Conservation (phyloP, 1,140 invertebrate genomes). For the Drosophila dunni region DNA sequence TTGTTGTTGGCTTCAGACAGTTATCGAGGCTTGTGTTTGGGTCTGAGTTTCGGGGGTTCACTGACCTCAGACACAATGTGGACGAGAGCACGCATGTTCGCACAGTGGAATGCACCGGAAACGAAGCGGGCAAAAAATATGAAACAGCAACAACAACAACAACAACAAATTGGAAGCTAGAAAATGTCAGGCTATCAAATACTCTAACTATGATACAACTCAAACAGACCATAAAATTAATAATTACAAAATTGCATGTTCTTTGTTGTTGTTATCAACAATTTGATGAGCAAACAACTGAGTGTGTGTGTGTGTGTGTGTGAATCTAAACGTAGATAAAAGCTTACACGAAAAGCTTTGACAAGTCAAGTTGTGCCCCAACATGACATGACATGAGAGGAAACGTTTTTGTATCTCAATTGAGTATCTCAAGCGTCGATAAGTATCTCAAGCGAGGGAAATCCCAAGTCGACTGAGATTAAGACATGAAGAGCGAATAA, state of each 20-base stretch:
- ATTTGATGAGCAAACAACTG: slow-evolving; percentile 33
- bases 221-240: slow-evolving; percentile 77
- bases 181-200: slow-evolving; percentile 21
- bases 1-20: neutral
- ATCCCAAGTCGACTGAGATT: slow-evolving; percentile 9
- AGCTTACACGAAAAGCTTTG: slow-evolving; percentile 46
- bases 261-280: slow-evolving; percentile 44
- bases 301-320: slow-evolving; percentile 19
- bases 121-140: slow-evolving; percentile 19
- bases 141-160: slow-evolving; percentile 7
- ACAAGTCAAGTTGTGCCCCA: slow-evolving; percentile 11
- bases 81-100: slow-evolving; percentile 15
- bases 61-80: slow-evolving; percentile 60
- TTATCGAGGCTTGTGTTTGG: slow-evolving; percentile 14
- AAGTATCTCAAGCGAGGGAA: slow-evolving; percentile 10
- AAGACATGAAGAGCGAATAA: neutral
- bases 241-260: slow-evolving; percentile 78
- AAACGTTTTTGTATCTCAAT: neutral
- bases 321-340: slow-evolving; percentile 66
- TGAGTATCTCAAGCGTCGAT: slow-evolving; percentile 7
- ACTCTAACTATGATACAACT: slow-evolving; percentile 12
- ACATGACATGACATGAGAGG: neutral
- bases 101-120: slow-evolving; percentile 39
- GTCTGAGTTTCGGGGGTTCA: slow-evolving; percentile 47
- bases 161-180: slow-evolving; percentile 7